These are phyloP conservation scores for Monodelphis domestica DNA, from an alignment of 2,797 vertebrate species.

Conservation along the genomic window DNA sequence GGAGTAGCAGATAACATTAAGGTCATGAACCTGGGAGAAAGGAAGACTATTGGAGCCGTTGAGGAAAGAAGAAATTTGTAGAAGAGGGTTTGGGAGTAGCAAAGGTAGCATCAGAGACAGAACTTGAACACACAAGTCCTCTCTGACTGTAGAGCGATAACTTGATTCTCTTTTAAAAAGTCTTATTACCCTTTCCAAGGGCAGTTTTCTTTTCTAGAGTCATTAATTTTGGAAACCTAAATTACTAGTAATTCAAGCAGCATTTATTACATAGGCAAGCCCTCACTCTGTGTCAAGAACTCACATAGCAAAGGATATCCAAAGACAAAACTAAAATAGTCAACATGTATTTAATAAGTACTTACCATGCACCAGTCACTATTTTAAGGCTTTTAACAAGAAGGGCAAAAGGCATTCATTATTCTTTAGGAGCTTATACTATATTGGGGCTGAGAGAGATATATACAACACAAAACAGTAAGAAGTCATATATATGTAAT, in stretches of 20 bases:
- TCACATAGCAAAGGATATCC: not conserved
- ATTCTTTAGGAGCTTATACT: not conserved
- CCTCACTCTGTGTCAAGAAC: not conserved
- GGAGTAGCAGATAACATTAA: not conserved
- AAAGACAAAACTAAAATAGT: not conserved
- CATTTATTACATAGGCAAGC: not conserved
- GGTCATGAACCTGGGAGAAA: not conserved
- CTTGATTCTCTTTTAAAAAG: not conserved
- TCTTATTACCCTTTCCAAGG: not conserved
- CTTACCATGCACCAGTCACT: too few species aligned
- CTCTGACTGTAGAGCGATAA: not conserved
- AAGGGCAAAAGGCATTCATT: not conserved
- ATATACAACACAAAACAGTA: not conserved
- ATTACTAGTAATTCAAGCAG: not conserved
- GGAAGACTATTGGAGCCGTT: not conserved
- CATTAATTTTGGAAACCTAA: not conserved
- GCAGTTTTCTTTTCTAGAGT: not conserved
- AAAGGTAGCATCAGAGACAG: not conserved
- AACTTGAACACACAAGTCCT: not conserved
- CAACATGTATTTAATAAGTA: not conserved
- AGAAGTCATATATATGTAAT: not conserved
- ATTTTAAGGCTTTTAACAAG: not conserved
- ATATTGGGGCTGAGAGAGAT: not conserved
- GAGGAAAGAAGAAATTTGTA: not conserved
- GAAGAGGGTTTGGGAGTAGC: not conserved